Base-by-base conservation (phyloP, 2,113 vertebrate genomes). In the Marmota monax region DNA sequence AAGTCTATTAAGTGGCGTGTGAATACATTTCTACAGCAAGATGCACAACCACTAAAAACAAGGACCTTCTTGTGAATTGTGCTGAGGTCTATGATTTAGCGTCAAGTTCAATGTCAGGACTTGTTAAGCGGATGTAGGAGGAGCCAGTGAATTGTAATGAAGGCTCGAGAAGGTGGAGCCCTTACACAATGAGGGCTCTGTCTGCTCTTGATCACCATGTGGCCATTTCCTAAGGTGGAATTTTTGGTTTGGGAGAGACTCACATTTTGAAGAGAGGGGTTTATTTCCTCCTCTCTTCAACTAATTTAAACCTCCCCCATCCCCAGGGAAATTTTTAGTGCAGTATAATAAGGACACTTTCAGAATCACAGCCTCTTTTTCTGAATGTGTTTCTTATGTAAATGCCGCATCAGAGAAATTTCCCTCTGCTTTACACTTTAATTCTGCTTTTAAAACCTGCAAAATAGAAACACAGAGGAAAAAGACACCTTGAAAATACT, bases 381-480 rank as follows among this genome's bases (percentile, higher is more conserved):
- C 94, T 94, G 89, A 97, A 96, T 48, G 90, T 95, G 91, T 96
- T 93, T 97, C 96, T 97, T 96, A 97, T 96, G 96, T 94, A 97
- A 97, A 97, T 94, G 53, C 84, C 56, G 56, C 93, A 72, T 92
- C 91, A 90, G 92, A 95, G 95, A 96, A 92, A 69, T 85, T 22
- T 96, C 89, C 58, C 88, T 96, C 83, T 27, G 79, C 94, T 77
- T 94, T 94, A 89, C 90, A 94, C 95, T 92, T 87, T 85, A 51
- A 67, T 80, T 92, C 96, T 90, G 83, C 95, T 84, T 92, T 97
- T 91, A 92, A 97, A 97, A 97, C 84, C 93, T 96, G 97, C 72
- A 87, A 94, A 92, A 88, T 48, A 92, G 96, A 97, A 96, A 88
- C 88, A 45, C 92, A 88, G 94, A 96, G 90, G 87, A 95, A 95